Conservation (phyloP, 2,797 vertebrate species). For the Coreius guichenoti region DNA sequence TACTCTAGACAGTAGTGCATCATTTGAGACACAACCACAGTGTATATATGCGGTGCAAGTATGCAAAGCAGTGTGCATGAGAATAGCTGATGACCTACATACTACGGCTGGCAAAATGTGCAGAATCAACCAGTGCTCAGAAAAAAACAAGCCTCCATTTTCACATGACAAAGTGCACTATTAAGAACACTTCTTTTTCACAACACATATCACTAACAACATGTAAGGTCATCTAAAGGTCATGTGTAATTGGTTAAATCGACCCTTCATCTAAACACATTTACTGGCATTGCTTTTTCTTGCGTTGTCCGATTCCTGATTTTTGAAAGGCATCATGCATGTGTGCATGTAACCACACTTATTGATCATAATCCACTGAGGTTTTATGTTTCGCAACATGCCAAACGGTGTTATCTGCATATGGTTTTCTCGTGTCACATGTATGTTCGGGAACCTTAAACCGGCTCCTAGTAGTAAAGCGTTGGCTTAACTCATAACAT, state of each 20-base stretch:
- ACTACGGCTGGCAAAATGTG: background rate
- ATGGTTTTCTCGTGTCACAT: background rate
- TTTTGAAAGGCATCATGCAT: background rate
- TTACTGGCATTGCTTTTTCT: background rate
- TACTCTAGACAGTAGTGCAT: background rate
- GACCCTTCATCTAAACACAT: background rate
- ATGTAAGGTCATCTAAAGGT: background rate
- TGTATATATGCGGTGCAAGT: background rate
- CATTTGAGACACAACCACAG: background rate
- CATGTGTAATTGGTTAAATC: background rate
- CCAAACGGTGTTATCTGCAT: background rate
- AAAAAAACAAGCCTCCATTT: background rate
- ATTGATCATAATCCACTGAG: background rate
- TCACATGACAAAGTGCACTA: background rate
- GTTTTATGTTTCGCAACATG: constrained; percentile 33
- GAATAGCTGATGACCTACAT: background rate
- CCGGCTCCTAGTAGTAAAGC: background rate
- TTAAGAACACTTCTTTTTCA: background rate
- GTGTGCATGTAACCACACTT: background rate
- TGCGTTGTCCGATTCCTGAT: background rate
- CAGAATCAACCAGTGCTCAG: background rate
- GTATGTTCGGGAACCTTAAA: background rate
- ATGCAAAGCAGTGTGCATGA: background rate
- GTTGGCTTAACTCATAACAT: background rate
- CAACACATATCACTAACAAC: background rate